Evolutionary conservation across 2,113 vertebrate species (phyloP), one percentile per base, ranked within the genome.

Genomic region (Carassius auratus): DNA sequence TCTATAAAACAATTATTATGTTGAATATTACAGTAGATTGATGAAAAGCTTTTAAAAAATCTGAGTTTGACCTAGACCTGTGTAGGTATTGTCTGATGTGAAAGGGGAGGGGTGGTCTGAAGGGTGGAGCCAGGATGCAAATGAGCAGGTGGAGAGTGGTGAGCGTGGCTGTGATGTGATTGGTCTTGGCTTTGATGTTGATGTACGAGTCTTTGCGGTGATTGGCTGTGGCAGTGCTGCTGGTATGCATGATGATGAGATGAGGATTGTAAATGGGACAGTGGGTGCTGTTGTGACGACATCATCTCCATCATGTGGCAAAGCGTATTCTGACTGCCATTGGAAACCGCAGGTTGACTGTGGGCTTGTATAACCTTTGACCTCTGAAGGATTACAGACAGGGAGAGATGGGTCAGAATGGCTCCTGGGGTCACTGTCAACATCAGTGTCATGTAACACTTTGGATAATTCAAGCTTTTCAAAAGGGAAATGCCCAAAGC

Each of bases 281-380:
- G 93, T 79, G 96, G 97, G 87, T 97, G 96, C 91, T 96, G 95
- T 84, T 95, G 94, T n/a, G 96, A 94, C 87, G 95, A 94, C 97
- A 99, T 98, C 96, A 98, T 97, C 71, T 98, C 97, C 96, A 99
- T 97, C 96, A 98, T 97, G 92, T 97, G 97, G 83, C 96, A 96
- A 94, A 98, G 96, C 89, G 96, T 93, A 90, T 94, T 96, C 95
- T 96, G 95, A 86, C 95, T 97, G 92, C 95, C 97, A 0, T 97
- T 95, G 0, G 95, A 91, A 90, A 96, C 95, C 92, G 96, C 88
- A 9, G 89, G 96, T 94, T 91, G 95, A 92, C 94, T 97, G 83
- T 0, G 96, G 33, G 90, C 89, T 87, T 91, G 66, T 3, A 90
- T 95, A 81, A 96, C 96, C 91, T 98, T 99, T 94, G 96, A 90